Percentiles rank a stretch among this genome's conserved stretches.
phyloP scores from a whole-genome alignment of 2,888 invertebrate genomes.

The Megalurothrips usitatus region DNA sequence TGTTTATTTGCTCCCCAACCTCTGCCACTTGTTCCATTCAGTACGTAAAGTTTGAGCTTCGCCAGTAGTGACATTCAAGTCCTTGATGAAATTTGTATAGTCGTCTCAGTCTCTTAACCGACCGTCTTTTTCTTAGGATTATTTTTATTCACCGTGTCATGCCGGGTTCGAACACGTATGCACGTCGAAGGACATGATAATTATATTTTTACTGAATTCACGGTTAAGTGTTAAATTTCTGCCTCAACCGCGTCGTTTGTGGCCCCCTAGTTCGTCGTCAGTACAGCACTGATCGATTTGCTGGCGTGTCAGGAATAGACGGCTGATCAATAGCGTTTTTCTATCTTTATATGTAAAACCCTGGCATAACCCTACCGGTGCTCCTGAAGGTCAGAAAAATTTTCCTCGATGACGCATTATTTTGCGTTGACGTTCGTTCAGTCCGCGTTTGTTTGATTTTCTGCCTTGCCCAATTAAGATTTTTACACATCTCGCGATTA shows the following conservation, averaged over 20 bases:
- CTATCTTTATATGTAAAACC: background rate
- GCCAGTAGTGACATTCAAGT: too few relatives aligned
- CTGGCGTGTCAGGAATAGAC: background rate
- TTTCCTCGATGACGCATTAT: background rate
- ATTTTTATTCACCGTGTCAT: too few relatives aligned
- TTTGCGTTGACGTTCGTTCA: too few relatives aligned
- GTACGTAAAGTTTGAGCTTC: background rate
- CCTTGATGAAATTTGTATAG: too few relatives aligned
- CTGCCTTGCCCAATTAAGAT: background rate
- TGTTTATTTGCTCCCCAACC: conserved; percentile 21
- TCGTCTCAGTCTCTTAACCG: too few relatives aligned
- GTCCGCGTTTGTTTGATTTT: background rate
- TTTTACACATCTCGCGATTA: background rate
- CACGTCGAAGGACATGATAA: too few relatives aligned
- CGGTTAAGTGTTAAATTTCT: too few relatives aligned
- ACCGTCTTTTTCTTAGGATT: too few relatives aligned
- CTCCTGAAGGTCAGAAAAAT: background rate
- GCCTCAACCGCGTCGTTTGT: too few relatives aligned
- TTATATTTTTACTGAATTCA: too few relatives aligned
- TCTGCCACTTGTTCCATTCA: conserved; percentile 5
- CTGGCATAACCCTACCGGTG: background rate
- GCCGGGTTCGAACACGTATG: too few relatives aligned
- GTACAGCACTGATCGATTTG: background rate
- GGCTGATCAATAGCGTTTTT: background rate
- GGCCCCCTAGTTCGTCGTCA: too few relatives aligned